These are phyloP conservation scores for Polydrusus pterygomalis DNA, from an alignment of 2,888 invertebrate genomes.

Conservation along the genomic window DNA sequence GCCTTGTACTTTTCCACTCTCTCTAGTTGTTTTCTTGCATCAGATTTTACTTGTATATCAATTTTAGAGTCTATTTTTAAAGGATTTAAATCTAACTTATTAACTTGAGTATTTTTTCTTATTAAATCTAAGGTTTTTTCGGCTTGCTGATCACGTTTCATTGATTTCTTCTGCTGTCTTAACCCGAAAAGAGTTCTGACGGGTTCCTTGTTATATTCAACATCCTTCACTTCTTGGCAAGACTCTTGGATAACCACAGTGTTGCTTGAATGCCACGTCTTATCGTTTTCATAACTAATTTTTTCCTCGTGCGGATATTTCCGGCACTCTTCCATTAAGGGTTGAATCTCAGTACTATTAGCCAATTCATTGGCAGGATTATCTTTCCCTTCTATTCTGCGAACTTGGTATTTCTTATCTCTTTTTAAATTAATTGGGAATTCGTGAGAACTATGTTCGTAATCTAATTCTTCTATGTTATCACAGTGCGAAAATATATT, in stretches of 20 bases:
- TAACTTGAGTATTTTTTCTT: neutral
- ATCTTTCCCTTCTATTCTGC: neutral
- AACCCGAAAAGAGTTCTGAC: neutral
- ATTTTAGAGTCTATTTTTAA: neutral
- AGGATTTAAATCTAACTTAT: neutral
- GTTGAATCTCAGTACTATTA: neutral
- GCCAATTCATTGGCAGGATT: neutral
- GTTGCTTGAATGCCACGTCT: neutral
- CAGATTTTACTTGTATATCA: too few species aligned
- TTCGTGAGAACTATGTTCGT: neutral
- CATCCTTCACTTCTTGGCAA: neutral
- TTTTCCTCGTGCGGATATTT: neutral
- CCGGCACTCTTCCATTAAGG: neutral
- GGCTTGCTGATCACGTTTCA: neutral
- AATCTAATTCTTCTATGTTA: slow-evolving; percentile 1
- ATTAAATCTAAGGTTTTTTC: neutral
- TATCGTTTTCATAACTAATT: neutral
- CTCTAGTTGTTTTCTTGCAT: neutral
- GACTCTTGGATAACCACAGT: neutral
- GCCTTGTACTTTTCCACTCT: neutral
- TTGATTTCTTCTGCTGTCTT: neutral
- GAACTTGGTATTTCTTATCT: neutral
- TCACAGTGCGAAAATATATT: neutral
- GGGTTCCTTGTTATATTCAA: neutral
- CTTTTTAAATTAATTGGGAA: neutral